phyloP scores from a whole-genome alignment of 2,113 vertebrate genomes.

The Oreochromis spilurus region DNA sequence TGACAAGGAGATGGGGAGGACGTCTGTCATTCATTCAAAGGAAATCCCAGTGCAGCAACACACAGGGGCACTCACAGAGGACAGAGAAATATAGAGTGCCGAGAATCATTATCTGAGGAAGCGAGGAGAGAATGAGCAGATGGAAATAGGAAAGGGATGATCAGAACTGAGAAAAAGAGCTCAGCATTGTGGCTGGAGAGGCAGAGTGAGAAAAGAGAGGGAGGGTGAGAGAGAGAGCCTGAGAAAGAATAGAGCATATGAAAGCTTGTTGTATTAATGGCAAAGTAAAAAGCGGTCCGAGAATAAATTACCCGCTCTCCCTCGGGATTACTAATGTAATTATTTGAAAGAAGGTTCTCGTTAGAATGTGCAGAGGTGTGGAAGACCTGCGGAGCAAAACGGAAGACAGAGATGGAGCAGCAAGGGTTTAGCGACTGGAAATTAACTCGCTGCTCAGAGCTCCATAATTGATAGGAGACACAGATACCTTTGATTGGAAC shows the following conservation, averaged over 20 bases:
- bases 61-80: background rate
- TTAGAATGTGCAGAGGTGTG: constrained; percentile 62
- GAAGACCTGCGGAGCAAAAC: constrained; percentile 54
- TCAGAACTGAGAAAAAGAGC: constrained; percentile 15
- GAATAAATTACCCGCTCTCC: constrained; percentile 68
- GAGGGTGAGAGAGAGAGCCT: background rate
- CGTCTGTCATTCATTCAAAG: constrained; percentile 32
- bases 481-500: constrained; percentile 60
- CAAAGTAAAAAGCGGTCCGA: constrained; percentile 44
- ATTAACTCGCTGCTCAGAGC: constrained; percentile 57
- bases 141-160: constrained; percentile 17
- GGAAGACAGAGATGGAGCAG: constrained; percentile 46
- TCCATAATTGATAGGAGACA: constrained; percentile 65
- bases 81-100: background rate
- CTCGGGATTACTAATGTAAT: constrained; percentile 73
- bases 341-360: constrained; percentile 70
- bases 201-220: constrained; percentile 8
- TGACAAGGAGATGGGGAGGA: constrained; percentile 32
- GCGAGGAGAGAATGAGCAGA: constrained; percentile 3
- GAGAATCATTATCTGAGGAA: constrained; percentile 29
- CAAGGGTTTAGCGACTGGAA: constrained; percentile 48
- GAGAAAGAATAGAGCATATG: constrained; percentile 21
- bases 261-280: constrained; percentile 57
- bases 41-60: background rate
- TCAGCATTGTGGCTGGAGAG: background rate